Evolutionary conservation across 2,888 invertebrate species (phyloP), one percentile per base, ranked within the genome.

Genomic region (Philereme transversata): DNA sequence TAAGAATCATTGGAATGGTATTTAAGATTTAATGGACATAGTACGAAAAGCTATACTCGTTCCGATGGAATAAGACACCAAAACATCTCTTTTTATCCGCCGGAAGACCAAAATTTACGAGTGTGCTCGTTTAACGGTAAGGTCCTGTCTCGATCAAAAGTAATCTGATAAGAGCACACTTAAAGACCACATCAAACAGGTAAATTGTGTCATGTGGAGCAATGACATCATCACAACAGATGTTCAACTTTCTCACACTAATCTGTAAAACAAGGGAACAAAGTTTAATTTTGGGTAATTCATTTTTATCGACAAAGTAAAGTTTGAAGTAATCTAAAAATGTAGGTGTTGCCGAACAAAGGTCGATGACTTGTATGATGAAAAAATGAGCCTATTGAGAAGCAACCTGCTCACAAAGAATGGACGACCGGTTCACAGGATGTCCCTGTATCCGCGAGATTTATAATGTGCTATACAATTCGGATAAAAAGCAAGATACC

Each of bases 141-240:
- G 59, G 64, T 52, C 11, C 44, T 7, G 5, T 62, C 63, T 65
- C 60, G 68, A 70, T 62, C 72, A 67, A 69, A 68, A 69, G 67
- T 73, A 71, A 75, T 76, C 71, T 71, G 79, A 79, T 80, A 79
- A 76, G 68, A 60, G 47, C 50, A 45, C 53, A 57, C 60, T 60
- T 60, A 70, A 73, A 71, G 67, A 69, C 73, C 64, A 71, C 71
- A 73, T 72, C 69, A 78, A 71, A 74, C 74, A 79, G 72, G 76
- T 73, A 73, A 81, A 75, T 67, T 75, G 67, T 79, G 79, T 71
- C 80, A 76, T 52, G 62, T 58, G 68, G 73, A 70, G 74, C 74
- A 75, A 76, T 73, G 75, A 75, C 75, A 77, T 72, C 72, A 72
- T 55, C 64, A 60, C 51, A 62, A 55, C 53, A 69, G 50, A 60